These are phyloP conservation scores for Physocephala rufipes DNA, from an alignment of 2,888 invertebrate species.

Conservation along the genomic window DNA sequence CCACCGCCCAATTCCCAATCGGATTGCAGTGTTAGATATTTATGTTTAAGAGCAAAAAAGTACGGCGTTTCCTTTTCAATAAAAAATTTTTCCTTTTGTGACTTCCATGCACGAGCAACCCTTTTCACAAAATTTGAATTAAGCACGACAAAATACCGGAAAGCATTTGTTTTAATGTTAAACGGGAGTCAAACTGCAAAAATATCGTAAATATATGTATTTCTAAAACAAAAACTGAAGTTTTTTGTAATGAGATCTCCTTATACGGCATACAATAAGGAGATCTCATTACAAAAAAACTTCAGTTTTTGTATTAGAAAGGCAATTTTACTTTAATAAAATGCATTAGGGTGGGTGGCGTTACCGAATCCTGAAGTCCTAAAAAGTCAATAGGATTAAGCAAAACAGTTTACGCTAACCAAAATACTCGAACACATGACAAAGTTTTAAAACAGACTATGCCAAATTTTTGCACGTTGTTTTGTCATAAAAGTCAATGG, in stretches of 20 bases:
- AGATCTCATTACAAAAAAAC: no score
- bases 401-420: not conserved
- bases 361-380: constrained; percentile 18
- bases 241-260: no score
- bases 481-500: no score
- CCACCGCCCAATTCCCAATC: no score
- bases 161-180: constrained; percentile 10
- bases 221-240: no score
- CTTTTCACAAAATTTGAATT: constrained; percentile 10
- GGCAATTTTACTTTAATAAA: not conserved
- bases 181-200: constrained; percentile 12
- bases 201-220: not conserved
- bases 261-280: no score
- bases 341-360: not conserved
- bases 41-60: not conserved
- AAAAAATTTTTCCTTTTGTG: not conserved
- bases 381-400: not conserved
- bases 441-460: not conserved
- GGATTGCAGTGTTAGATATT: no score
- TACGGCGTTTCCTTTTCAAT: no score
- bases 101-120: not conserved
- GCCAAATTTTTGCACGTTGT: not conserved
- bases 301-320: constrained; percentile 1
- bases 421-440: no score
- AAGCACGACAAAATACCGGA: not conserved